Evolutionary conservation across 2,888 invertebrate species (phyloP), one percentile per base, ranked within the genome.

Genomic region (Caenorhabditis afra): DNA sequence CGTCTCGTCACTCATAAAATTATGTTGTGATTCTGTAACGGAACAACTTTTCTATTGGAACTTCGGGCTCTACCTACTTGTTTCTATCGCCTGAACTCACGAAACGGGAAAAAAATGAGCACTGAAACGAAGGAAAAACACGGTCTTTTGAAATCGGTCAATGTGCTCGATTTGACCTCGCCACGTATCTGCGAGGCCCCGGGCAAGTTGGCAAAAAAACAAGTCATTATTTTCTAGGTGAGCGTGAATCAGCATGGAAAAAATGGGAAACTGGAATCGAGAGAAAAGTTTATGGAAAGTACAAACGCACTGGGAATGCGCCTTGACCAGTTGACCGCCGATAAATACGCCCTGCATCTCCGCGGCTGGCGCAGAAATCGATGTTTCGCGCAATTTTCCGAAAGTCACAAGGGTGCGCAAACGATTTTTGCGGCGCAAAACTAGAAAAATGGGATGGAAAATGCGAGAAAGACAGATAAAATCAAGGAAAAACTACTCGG

Each of bases 321-420:
- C 76, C 76, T 64, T 76, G 68, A 76, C 76, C 76, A 76, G 52
- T 61, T 76, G 76, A 76, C 68, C 68, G 44, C n/a, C 55, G 14
- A 4, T 11, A 29, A 62, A 39, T 14, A 22, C 75, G 75, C 62
- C 67, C 23, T 37, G 47, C 44, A 12, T 12, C 22, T 12, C 16
- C 16, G 37, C 35, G 14, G 44, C 20, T 64, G 64, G 64, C 64
- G 64, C 64, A 18, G 5, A 47, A 45, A 14, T 8, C n/a, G 18
- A 10, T 22, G 16, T 39, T 35, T 29, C n/a, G 23, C 59, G 23
- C 23, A 44, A 59, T 49, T 61, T 35, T 44, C 45, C 22, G 16
- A 47, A 29, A 29, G 4, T 29, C 7, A 3, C 29, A 29, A 29
- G 29, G 3, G 3, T 29, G 29, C 29, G 29, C n/a, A n/a, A 29